Conservation (phyloP, 2,797 vertebrate species). For the Hapalemur alaotrensis region DNA sequence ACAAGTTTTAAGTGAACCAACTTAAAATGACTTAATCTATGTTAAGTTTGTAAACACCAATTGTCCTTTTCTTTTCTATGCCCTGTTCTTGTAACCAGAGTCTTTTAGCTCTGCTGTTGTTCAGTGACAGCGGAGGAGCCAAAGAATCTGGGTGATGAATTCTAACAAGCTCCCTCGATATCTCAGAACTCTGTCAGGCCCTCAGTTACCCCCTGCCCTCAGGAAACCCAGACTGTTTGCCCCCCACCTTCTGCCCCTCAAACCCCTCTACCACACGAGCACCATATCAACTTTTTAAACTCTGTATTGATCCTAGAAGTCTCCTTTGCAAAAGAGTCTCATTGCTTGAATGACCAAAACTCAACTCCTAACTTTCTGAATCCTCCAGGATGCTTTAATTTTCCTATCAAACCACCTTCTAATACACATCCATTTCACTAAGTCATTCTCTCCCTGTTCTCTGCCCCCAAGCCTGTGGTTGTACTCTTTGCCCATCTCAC, state of each 20-base stretch:
- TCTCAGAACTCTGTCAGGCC: background rate
- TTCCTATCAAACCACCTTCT: background rate
- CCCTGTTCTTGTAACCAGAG: background rate
- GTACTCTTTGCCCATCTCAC: background rate
- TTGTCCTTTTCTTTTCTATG: background rate
- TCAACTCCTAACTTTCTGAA: background rate
- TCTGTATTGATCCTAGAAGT: background rate
- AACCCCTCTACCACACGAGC: rapidly evolving
- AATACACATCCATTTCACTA: background rate
- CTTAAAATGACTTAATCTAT: background rate
- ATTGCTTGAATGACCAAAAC: constrained; percentile 1
- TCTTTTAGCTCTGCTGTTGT: background rate
- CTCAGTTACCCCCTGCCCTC: too few species aligned
- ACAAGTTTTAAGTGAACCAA: background rate
- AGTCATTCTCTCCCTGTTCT: background rate
- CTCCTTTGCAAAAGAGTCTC: background rate
- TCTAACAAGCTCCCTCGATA: background rate
- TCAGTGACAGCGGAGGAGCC: background rate
- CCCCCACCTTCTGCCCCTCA: rapidly evolving
- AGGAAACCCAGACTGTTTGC: background rate
- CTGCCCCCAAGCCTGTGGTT: background rate
- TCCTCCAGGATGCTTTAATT: background rate
- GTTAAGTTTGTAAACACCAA: background rate
- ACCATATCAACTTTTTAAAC: background rate
- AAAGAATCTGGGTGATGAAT: background rate